phyloP scores from a whole-genome alignment of 1,140 invertebrate species.

The Berghia stephanieae region DNA sequence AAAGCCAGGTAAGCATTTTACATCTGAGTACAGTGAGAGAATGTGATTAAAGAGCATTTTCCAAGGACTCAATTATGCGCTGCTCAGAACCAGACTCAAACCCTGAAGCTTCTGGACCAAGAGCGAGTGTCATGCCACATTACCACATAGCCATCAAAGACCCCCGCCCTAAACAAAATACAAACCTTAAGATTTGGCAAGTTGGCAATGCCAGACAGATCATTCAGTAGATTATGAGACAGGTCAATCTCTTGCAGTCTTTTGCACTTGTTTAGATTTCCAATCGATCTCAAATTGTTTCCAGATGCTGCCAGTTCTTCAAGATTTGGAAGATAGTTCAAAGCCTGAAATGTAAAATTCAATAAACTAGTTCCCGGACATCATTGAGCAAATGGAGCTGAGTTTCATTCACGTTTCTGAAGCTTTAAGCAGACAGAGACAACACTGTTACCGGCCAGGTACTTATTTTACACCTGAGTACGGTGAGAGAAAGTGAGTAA shows the following conservation, averaged over 20 bases:
- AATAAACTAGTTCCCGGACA: background rate
- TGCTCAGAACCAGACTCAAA: too few relatives aligned
- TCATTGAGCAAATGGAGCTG: background rate
- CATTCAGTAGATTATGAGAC: constrained; percentile 55
- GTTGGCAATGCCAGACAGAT: constrained; percentile 54
- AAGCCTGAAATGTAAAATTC: constrained; percentile 43
- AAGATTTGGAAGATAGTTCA: constrained; percentile 63
- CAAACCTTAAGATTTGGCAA: constrained; percentile 50
- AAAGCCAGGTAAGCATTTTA: too few relatives aligned
- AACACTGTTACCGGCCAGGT: too few relatives aligned
- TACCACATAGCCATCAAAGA: background rate
- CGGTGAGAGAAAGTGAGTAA: too few relatives aligned
- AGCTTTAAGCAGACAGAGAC: too few relatives aligned
- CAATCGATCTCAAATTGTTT: constrained; percentile 51
- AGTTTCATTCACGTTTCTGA: background rate
- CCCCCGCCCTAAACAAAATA: background rate
- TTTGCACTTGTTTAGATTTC: constrained; percentile 58
- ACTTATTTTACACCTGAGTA: too few relatives aligned
- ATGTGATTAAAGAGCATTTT: too few relatives aligned
- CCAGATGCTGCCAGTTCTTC: constrained; percentile 60
- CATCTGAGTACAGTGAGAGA: too few relatives aligned
- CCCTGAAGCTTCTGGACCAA: background rate
- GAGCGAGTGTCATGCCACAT: background rate
- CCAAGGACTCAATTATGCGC: too few relatives aligned
- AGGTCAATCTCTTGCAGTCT: constrained; percentile 59